Base-by-base conservation (phyloP, 2,888 invertebrate genomes). In the Ophion ventricosus region DNA sequence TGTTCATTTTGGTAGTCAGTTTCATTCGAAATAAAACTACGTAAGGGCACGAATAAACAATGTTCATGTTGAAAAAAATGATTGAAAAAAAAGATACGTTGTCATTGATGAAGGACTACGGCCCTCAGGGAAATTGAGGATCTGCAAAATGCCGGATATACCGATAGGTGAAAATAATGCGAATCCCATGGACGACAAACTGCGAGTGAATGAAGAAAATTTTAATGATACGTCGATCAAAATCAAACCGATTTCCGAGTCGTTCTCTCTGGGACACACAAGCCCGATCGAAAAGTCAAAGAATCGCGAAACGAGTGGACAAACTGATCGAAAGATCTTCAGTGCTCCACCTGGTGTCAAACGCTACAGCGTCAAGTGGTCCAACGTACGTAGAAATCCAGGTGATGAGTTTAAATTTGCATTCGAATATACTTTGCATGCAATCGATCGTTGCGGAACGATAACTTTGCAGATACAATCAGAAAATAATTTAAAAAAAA, bases 281-380 rank as follows among this genome's bases (percentile, higher is more conserved):
- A 20, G 49, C 29, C 14, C 43, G 20, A 59, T 64, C 23, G 64
- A 8, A 57, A n/a, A 56, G 14, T 49, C 72, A 23, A 10, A 61
- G 63, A 67, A 25, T 26, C 74, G 75, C 54, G 26, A 63, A 57
- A 82, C 61, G 72, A 49, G 35, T 75, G 61, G 70, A 56, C 35
- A 78, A 56, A 61, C 70, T 59, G 80, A 80, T 0, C 67, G 70
- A 49, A 63, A 77, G 40, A 85, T 89, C 61, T 91, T 91, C 57
- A 87, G 69, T 43, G 90, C 90, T 11, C 90, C 91, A 2, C 82
- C 87, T 4, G 91, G 91, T 17, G 90, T 91, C 23, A 90, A 86
- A 76, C 89, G 91, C 40, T 90, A 90, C 83, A 88, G 89, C 40
- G 89, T 90, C 57, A 88, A 86, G 57, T 91, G 90, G 2, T 89